These are phyloP conservation scores for Bufo gargarizans DNA, from an alignment of 2,113 vertebrate genomes.

Conservation along the genomic window DNA sequence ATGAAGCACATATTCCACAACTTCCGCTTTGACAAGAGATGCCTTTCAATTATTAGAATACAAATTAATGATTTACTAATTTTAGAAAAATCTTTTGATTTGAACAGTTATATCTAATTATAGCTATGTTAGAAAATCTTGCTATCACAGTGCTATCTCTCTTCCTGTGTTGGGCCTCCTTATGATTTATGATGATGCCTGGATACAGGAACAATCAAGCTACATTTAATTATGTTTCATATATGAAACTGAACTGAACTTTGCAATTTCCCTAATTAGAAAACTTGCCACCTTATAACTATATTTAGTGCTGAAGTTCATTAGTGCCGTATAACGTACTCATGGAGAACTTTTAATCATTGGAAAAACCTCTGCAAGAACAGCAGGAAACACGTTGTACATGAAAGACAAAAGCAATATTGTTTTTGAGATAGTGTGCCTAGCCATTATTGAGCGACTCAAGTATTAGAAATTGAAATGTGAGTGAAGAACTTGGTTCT, in stretches of 20 bases:
- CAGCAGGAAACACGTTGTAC: neutral
- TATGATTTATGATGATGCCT: neutral
- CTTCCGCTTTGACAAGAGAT: neutral
- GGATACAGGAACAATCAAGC: neutral
- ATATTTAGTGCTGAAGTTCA: conserved; percentile 1
- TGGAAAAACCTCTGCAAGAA: neutral
- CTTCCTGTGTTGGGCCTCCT: no score
- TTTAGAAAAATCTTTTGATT: no score
- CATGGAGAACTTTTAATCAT: neutral
- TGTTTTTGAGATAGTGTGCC: neutral
- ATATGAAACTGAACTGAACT: neutral
- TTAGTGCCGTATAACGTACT: neutral
- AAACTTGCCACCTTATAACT: neutral
- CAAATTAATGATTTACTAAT: neutral
- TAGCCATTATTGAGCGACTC: no score
- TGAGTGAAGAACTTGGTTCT: no score
- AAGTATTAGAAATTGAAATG: neutral
- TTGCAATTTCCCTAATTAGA: conserved; percentile 13
- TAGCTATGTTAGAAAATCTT: neutral
- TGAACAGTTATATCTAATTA: no score
- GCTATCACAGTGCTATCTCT: neutral
- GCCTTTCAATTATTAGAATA: neutral
- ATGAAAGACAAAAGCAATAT: neutral
- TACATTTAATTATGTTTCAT: neutral
- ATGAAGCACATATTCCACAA: no score